Base-by-base conservation (phyloP, 1,140 invertebrate species). In the Papilio polytes region DNA sequence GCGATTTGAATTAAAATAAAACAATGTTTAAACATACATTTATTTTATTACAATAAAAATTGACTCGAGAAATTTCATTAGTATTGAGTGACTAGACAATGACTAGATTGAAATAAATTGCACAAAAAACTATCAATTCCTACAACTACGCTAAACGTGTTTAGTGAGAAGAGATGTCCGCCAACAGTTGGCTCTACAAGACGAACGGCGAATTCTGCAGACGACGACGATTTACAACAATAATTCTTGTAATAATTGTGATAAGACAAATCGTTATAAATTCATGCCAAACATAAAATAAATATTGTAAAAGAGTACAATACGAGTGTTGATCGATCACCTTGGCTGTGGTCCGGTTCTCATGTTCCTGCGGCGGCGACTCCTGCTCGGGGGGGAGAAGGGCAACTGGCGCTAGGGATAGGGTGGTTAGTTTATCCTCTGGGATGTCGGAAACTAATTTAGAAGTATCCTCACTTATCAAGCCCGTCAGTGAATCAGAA, bases 241-340 rank as follows among this genome's bases (percentile, higher is more conserved):
- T 91, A 81, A 93, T 84, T 85, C 86, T 91, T 84, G 88, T 88
- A 90, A 94, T 85, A 83, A 90, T 89, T 94, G 91, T 92, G 90
- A 94, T 94, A 88, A 94, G 89, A 83, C 93, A 90, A 91, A 91
- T 92, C 87, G 92, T 93, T 87, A 91, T 87, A 89, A 93, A 91
- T 91, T 94, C 94, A 95, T 95, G 94, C 94, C 92, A 95, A 95
- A 95, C 94, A 91, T 91, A 92, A 92, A 95, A 85, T 87, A 92
- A 87, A 89, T 92, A 93, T 86, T 91, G 85, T 88, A 95, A 92
- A 91, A 89, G 91, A 88, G 88, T 94, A 95, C 94, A 92, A 93
- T 95, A 95, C 92, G 92, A 92, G 89, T 91, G 92, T 88, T 86
- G 86, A 86, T 93, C 91, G 94, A 88, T 95, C 92, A 94, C 94